phyloP scores from a whole-genome alignment of 1,140 invertebrate genomes.

The Lordiphosa mommai region DNA sequence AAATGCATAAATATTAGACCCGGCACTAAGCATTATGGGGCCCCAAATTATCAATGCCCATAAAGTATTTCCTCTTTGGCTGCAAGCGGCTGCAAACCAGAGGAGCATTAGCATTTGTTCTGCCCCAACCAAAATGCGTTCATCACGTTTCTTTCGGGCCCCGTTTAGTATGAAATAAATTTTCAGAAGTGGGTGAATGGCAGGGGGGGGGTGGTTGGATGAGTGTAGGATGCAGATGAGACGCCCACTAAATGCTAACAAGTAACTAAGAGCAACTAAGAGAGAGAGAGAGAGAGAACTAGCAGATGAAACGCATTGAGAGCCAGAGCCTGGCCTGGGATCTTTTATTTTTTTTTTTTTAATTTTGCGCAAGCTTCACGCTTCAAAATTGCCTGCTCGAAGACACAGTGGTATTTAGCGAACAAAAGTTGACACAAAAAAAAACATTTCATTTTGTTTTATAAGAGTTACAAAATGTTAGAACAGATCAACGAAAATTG shows the following conservation, averaged over 20 bases:
- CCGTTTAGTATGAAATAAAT: constrained; percentile 45
- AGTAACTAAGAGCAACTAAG: constrained; percentile 23
- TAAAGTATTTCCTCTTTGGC: constrained; percentile 59
- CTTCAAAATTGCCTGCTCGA: too few species aligned
- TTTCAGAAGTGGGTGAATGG: not conserved
- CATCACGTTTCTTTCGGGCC: constrained; percentile 45
- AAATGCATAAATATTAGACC: constrained; percentile 51
- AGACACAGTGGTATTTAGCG: too few species aligned
- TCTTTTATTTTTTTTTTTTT: too few species aligned
- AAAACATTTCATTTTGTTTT: too few species aligned
- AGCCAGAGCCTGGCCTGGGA: too few species aligned
- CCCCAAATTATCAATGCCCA: constrained; percentile 63
- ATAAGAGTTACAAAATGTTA: too few species aligned
- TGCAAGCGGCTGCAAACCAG: constrained; percentile 13
- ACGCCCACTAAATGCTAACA: constrained; percentile 65
- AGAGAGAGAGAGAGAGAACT: not conserved
- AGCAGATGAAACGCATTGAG: too few species aligned
- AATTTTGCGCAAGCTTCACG: too few species aligned
- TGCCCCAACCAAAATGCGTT: constrained; percentile 54
- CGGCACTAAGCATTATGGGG: constrained; percentile 40
- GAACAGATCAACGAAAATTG: too few species aligned
- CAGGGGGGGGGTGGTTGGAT: not conserved
- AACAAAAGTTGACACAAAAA: too few species aligned
- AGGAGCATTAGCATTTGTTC: constrained; percentile 4
- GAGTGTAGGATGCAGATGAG: constrained; percentile 6